Evolutionary conservation across 1,140 invertebrate species (phyloP).

Genomic region (Atta colombica): DNA sequence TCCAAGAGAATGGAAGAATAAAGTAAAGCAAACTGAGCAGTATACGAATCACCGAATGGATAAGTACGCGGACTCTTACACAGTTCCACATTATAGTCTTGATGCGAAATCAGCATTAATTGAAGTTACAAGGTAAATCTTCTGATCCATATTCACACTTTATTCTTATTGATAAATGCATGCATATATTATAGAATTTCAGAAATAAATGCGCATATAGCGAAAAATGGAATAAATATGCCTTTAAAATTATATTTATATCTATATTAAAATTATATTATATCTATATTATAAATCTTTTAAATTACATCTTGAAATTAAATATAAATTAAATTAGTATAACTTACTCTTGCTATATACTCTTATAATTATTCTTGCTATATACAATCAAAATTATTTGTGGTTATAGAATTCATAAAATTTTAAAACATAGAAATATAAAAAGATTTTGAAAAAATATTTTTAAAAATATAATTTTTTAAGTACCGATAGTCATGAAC

Average conservation of each 20-base stretch:
- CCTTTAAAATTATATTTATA: not conserved
- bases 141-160: not conserved
- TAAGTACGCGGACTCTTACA: not conserved
- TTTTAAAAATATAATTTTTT: not conserved
- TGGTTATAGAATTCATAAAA: not conserved
- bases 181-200: too few species aligned
- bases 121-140: conserved; percentile 28
- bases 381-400: too few species aligned
- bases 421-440: not conserved
- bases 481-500: not conserved
- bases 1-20: not conserved
- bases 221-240: too few species aligned
- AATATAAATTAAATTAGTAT: not conserved
- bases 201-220: too few species aligned
- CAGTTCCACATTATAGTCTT: not conserved
- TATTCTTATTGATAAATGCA: too few species aligned
- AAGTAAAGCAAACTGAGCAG: not conserved
- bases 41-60: not conserved
- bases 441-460: not conserved
- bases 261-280: too few species aligned
- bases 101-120: conserved; percentile 19
- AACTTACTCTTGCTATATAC: too few species aligned
- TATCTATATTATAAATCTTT: not conserved
- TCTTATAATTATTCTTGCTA: not conserved
- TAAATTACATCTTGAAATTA: not conserved